Conservation (phyloP, 2,888 invertebrate species). For the Xestobium rufovillosum region DNA sequence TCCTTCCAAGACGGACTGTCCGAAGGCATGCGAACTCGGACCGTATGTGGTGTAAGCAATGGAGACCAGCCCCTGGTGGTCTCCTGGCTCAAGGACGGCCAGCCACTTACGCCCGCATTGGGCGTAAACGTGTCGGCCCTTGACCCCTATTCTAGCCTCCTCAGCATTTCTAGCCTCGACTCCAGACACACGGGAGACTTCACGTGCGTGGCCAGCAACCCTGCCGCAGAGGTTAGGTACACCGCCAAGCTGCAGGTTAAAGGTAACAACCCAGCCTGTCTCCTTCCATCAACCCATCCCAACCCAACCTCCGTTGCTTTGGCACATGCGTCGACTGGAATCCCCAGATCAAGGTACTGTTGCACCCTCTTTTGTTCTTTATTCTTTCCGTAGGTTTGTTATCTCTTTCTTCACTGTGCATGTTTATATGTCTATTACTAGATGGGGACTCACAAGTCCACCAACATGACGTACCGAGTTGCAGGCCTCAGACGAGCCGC, state of each 20-base stretch:
- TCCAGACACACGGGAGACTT: constrained; percentile 70
- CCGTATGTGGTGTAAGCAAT: constrained; percentile 71
- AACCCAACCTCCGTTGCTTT: constrained; percentile 44
- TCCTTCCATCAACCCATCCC: constrained; percentile 21
- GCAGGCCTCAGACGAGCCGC: too few relatives aligned
- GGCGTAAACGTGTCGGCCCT: constrained; percentile 64
- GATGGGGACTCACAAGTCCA: not conserved
- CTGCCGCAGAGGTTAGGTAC: constrained; percentile 71
- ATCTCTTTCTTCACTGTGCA: constrained; percentile 20
- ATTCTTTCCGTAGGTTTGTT: constrained; percentile 22
- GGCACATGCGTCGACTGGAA: constrained; percentile 54
- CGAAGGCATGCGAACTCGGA: constrained; percentile 74
- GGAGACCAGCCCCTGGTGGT: constrained; percentile 75
- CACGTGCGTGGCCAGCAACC: constrained; percentile 72
- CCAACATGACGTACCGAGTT: too few relatives aligned
- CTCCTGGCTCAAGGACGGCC: constrained; percentile 77
- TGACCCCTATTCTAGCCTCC: constrained; percentile 69
- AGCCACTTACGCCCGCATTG: constrained; percentile 56
- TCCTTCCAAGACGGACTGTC: constrained; percentile 75
- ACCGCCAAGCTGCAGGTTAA: constrained; percentile 73
- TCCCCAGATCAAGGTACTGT: constrained; percentile 56
- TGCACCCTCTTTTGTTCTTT: constrained; percentile 53
- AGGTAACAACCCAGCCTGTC: constrained; percentile 55
- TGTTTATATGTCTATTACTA: constrained; percentile 18
- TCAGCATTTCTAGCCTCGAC: constrained; percentile 69